Conservation (phyloP, 2,113 vertebrate genomes). For the Sturnus vulgaris region DNA sequence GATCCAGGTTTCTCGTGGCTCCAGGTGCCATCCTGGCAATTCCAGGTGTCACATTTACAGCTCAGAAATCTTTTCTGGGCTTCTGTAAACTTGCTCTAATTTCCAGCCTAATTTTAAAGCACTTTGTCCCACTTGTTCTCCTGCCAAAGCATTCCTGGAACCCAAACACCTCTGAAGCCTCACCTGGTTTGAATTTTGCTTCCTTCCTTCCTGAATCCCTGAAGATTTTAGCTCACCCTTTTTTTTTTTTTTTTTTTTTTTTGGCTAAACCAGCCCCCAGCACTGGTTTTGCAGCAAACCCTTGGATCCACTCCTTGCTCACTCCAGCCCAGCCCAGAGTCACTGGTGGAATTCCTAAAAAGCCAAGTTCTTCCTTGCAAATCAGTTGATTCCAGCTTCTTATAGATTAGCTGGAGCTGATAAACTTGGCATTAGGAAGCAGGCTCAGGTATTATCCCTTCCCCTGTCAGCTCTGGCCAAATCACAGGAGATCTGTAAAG, state of each 20-base stretch:
- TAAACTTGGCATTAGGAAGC: background rate
- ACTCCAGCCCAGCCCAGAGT: background rate
- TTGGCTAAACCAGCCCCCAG: background rate
- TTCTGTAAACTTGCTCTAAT: background rate
- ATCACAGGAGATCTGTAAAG: background rate
- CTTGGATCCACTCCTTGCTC: background rate
- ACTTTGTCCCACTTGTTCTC: background rate
- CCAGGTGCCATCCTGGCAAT: background rate
- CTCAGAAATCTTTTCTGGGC: background rate
- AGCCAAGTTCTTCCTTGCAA: background rate
- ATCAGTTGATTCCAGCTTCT: conserved; percentile 1
- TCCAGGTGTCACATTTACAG: background rate
- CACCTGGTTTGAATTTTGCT: background rate
- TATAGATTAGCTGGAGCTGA: background rate
- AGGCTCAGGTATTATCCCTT: background rate
- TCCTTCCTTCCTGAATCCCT: background rate
- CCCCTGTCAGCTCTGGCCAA: background rate
- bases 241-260: background rate
- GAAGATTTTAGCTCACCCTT: background rate
- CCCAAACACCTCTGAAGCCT: background rate
- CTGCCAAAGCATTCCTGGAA: background rate
- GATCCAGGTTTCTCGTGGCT: background rate
- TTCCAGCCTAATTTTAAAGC: background rate
- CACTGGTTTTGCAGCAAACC: background rate
- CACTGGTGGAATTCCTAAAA: background rate